Evolutionary conservation across 2,797 vertebrate species (phyloP).

Genomic region (Mastacembelus armatus): DNA sequence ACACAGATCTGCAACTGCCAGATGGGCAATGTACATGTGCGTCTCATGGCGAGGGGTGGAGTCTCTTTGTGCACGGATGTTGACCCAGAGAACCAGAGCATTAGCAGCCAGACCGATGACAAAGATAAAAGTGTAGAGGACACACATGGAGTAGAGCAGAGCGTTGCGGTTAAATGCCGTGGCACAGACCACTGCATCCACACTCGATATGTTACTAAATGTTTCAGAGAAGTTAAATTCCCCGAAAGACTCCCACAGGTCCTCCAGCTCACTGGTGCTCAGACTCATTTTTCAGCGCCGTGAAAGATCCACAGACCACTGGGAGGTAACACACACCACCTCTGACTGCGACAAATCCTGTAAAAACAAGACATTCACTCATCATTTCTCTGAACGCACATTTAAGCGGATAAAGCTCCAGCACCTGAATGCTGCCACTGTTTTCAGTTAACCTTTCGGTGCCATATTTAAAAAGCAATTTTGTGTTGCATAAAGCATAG

Average conservation of each 20-base stretch:
- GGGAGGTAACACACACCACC: slow-evolving; percentile 44
- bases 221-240: slow-evolving; percentile 88
- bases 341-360: slow-evolving; percentile 56
- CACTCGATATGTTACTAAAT: slow-evolving; percentile 85
- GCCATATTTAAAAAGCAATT: slow-evolving; percentile 42
- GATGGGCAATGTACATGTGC: slow-evolving; percentile 93
- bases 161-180: slow-evolving; percentile 84
- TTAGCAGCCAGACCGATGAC: slow-evolving; percentile 92
- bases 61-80: slow-evolving; percentile 90
- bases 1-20: slow-evolving; percentile 93
- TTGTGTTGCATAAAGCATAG: slow-evolving; percentile 33
- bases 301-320: slow-evolving; percentile 23
- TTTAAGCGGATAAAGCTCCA: slow-evolving; percentile 20
- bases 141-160: slow-evolving; percentile 89
- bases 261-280: slow-evolving; percentile 86
- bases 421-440: slow-evolving; percentile 5
- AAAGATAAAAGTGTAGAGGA: slow-evolving; percentile 94
- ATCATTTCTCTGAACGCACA: slow-evolving; percentile 44
- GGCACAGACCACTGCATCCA: slow-evolving; percentile 85
- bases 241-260: slow-evolving; percentile 80
- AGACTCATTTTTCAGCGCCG: slow-evolving; percentile 77
- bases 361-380: slow-evolving; percentile 58
- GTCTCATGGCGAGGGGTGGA: slow-evolving; percentile 89
- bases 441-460: slow-evolving; percentile 14
- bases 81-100: slow-evolving; percentile 93